A percentile compares a stretch with the other conserved stretches of the same genome.
Evolutionary conservation across 1,140 invertebrate genomes (phyloP).

Genomic region (Gonioctena quinquepunctata): DNA sequence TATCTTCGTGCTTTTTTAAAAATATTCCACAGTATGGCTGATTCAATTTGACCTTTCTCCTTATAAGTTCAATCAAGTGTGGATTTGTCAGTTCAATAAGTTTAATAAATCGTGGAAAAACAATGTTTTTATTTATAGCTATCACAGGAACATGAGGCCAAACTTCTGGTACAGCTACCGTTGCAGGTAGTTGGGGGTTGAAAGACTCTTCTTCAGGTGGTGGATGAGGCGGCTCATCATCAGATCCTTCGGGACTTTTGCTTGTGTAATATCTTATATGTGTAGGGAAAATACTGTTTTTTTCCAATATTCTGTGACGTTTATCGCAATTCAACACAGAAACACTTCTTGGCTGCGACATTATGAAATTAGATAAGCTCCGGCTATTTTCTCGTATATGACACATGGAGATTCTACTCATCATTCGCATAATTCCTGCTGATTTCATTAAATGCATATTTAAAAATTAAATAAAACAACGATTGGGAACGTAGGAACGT

Average conservation of each 20-base stretch:
- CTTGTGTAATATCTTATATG: constrained; percentile 29
- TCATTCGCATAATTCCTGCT: neutral
- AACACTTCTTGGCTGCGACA: neutral
- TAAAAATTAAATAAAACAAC: neutral
- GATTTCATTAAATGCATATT: neutral
- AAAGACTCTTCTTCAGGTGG: constrained; percentile 41
- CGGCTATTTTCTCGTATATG: neutral
- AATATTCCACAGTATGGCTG: constrained; percentile 98
- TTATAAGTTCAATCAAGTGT: constrained; percentile 84
- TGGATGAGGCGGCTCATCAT: constrained; percentile 30
- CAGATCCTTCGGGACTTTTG: constrained; percentile 44
- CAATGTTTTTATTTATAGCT: constrained; percentile 87
- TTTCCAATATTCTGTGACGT: neutral
- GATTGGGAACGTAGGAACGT: too few relatives aligned
- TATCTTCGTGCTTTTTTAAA: constrained; percentile 89
- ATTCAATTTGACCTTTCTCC: constrained; percentile 93
- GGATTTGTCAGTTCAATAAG: constrained; percentile 92
- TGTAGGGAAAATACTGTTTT: neutral
- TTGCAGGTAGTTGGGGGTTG: constrained; percentile 72
- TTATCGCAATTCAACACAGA: neutral
- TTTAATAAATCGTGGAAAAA: constrained; percentile 98
- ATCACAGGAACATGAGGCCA: constrained; percentile 96
- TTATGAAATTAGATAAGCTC: neutral
- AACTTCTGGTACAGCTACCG: constrained; percentile 93
- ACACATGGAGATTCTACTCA: neutral